Evolutionary conservation across 2,797 vertebrate genomes (phyloP).

Genomic region (Catamblyrhynchus diadema): DNA sequence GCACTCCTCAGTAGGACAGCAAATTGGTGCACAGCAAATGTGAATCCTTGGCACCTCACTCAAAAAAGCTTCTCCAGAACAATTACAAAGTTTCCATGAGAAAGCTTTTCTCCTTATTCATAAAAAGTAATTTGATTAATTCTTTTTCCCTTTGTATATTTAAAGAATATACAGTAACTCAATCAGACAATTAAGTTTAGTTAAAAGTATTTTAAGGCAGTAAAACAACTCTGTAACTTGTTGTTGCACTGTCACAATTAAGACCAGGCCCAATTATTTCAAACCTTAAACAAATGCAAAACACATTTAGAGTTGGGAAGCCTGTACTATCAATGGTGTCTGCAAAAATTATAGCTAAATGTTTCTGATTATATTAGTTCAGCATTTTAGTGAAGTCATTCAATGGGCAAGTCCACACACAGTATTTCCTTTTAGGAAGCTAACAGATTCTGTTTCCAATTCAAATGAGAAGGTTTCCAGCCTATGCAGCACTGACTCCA

Average conservation of each 20-base stretch:
- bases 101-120: neutral
- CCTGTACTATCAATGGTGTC: neutral
- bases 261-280: slow-evolving; percentile 41
- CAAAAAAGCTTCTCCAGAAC: neutral
- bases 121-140: slow-evolving; percentile 1
- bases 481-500: neutral
- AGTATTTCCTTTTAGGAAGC: slow-evolving; percentile 30
- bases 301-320: slow-evolving; percentile 20
- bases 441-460: slow-evolving; percentile 15
- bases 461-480: neutral
- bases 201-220: slow-evolving; percentile 11
- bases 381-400: slow-evolving; percentile 34
- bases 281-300: slow-evolving; percentile 52
- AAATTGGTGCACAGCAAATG: neutral
- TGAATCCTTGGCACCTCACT: neutral
- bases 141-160: neutral
- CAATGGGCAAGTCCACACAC: neutral
- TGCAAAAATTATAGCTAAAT: slow-evolving; percentile 25
- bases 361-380: slow-evolving; percentile 39
- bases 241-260: neutral
- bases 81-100: neutral
- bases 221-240: neutral
- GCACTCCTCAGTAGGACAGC: neutral
- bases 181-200: neutral
- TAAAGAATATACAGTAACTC: neutral